Conservation (phyloP, 2,888 invertebrate species). For the Caenorhabditis macrosperma region DNA sequence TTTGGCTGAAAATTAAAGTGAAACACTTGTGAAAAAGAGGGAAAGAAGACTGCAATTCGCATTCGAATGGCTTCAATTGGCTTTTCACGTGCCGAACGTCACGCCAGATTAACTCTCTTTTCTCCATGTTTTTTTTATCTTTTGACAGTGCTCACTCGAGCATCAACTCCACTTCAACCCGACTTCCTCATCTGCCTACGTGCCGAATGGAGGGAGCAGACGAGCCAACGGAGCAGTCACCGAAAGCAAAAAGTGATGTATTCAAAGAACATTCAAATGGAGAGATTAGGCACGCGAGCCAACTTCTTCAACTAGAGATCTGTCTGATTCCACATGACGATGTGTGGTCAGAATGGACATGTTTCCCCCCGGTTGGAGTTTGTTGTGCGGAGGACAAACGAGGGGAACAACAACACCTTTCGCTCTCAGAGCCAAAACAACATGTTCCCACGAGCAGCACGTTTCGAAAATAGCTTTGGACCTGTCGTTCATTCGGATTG, state of each 20-base stretch:
- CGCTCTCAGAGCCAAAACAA: no score
- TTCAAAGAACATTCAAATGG: neutral
- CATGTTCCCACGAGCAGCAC: no score
- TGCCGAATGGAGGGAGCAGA: neutral
- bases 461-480: no score
- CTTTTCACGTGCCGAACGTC: slow-evolving; percentile 28
- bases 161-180: slow-evolving; percentile 6
- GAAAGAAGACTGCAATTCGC: slow-evolving; percentile 22
- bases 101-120: slow-evolving; percentile 38
- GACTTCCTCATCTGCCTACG: slow-evolving; percentile 14
- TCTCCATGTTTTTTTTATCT: neutral
- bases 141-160: slow-evolving; percentile 21
- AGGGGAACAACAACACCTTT: no score
- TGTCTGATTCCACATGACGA: neutral
- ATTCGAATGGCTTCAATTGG: slow-evolving; percentile 23
- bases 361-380: no score
- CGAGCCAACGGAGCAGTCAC: neutral
- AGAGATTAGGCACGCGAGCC: neutral
- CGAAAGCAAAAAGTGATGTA: slow-evolving; percentile 1
- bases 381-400: no score
- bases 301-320: neutral
- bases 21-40: slow-evolving; percentile 21
- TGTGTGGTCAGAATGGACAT: neutral
- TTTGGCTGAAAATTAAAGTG: slow-evolving; percentile 6
- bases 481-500: no score